Evolutionary conservation across 2,797 vertebrate species (phyloP), one percentile per base, ranked within the genome.

Genomic region (Megaceryle alcyon): DNA sequence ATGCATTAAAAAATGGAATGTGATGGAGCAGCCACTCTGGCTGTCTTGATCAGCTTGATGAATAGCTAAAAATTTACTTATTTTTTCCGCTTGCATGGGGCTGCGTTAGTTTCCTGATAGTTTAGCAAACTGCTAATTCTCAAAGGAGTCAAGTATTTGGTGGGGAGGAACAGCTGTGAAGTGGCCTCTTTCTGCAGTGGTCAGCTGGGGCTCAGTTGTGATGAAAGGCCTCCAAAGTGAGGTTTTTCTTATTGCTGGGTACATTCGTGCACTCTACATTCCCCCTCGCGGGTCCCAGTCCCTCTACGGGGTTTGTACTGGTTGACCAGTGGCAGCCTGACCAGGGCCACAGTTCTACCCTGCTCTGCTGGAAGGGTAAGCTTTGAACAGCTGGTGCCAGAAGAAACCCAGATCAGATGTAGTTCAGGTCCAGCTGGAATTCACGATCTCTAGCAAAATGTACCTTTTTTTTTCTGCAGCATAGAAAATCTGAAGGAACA

Each of bases 251-350:
- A 2, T 37, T 61, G 41, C 20, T 6, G 3, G 7, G 3, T 19
- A 6, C 8, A 1, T 7, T 70, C 2, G 0, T 16, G 12, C 21
- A 3, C 23, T 61, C 48, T 10, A 9, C 20, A 0, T 2, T 49
- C 12, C 53, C n/a, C 12, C 63, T 44, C 20, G 13, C 7, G 13
- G 4, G 2, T 70, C 20, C 20, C 35, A 3, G 21, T 41, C 11
- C 43, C 28, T 3, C 31, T 57, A 20, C 1, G 6, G 66, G 12
- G 12, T 48, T 82, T n/a, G 26, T n/a, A 26, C 48, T 56, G 43
- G 41, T 29, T 68, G 56, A 54, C 39, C 72, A 2, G 22, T 68
- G 81, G 51, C 51, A 80, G 16, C 64, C 85, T 59, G 37, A 14
- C 6, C 5, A 12, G 26, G 51, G 39, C 51, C 53, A 20, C 39